These are phyloP conservation scores for Melanocharis versteri DNA, from an alignment of 2,113 vertebrate species.

Conservation along the genomic window DNA sequence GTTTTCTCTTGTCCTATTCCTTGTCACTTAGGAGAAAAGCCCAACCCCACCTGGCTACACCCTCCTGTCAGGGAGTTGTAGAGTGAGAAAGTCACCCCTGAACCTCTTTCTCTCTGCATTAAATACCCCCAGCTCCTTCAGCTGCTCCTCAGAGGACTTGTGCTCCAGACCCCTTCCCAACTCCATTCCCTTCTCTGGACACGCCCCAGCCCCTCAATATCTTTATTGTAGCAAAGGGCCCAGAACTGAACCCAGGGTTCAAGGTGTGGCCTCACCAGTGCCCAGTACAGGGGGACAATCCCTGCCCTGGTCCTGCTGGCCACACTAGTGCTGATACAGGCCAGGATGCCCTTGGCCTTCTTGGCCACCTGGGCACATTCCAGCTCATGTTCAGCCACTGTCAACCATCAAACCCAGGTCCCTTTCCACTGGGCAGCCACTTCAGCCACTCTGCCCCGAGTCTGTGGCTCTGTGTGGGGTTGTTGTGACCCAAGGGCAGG, in stretches of 20 bases:
- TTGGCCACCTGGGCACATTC: neutral
- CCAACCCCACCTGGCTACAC: fast-evolving
- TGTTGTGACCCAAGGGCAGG: neutral
- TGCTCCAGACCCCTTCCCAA: neutral
- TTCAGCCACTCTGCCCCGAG: neutral
- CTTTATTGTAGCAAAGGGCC: fast-evolving
- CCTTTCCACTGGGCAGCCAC: neutral
- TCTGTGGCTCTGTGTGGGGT: neutral
- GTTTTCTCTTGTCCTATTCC: neutral
- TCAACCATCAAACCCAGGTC: fast-evolving
- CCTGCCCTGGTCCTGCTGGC: neutral
- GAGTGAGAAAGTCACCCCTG: fast-evolving
- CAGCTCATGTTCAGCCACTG: neutral
- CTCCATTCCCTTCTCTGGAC: fast-evolving
- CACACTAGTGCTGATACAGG: neutral
- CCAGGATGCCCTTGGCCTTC: neutral
- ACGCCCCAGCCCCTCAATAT: fast-evolving
- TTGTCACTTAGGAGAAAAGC: neutral
- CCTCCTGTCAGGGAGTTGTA: neutral
- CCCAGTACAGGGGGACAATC: fast-evolving
- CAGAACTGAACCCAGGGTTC: neutral
- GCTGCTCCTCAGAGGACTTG: neutral
- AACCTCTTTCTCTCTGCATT: neutral
- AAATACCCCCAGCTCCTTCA: neutral
- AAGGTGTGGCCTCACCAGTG: neutral